These are phyloP conservation scores for Sarcophaga variegata DNA, from an alignment of 2,888 invertebrate genomes.

Conservation along the genomic window DNA sequence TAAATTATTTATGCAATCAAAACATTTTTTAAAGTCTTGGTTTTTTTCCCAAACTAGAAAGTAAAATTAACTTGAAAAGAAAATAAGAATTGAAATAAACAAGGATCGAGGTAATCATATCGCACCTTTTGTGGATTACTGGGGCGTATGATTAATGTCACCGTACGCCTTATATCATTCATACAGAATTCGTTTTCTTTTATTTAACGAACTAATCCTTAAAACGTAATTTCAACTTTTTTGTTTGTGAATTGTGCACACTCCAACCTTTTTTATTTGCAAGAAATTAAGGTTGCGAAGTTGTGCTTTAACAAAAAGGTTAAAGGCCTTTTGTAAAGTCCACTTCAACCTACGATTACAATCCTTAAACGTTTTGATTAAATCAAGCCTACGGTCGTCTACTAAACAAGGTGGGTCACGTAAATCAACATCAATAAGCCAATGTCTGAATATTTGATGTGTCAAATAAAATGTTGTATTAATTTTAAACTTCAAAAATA, in stretches of 20 bases:
- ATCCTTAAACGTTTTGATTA: conserved; percentile 20
- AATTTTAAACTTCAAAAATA: not conserved
- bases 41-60: conserved; percentile 11
- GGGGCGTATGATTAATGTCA: conserved; percentile 75
- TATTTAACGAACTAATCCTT: not conserved
- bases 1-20: not conserved
- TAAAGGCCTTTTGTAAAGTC: conserved; percentile 6
- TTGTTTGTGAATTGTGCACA: conserved; percentile 41
- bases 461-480: not conserved
- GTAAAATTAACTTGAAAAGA: not conserved
- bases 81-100: not conserved
- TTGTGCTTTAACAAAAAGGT: conserved; percentile 44
- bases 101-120: conserved; percentile 69
- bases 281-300: conserved; percentile 59
- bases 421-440: not conserved
- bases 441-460: not conserved
- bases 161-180: not conserved
- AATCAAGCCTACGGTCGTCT: conserved; percentile 45
- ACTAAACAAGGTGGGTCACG: conserved; percentile 64
- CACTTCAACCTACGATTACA: conserved; percentile 56
- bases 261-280: conserved; percentile 57
- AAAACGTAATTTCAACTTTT: not conserved
- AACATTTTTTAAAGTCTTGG: not conserved
- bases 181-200: not conserved
- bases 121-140: conserved; percentile 79